phyloP scores from a whole-genome alignment of 2,888 invertebrate genomes.

The Norana najaformis region DNA sequence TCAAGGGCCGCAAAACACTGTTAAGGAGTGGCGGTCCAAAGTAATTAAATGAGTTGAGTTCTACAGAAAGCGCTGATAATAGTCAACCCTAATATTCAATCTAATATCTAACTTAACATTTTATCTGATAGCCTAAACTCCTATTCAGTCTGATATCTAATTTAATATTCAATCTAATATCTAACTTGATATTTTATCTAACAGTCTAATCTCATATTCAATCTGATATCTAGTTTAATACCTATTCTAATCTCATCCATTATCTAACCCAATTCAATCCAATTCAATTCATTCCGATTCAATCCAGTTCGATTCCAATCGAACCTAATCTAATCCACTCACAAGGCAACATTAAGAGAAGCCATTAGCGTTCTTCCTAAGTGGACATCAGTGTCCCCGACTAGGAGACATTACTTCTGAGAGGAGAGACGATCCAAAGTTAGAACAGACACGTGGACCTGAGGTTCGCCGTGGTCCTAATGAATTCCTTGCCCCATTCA shows the following conservation, averaged over 20 bases:
- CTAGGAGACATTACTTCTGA: not conserved
- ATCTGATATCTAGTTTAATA: not conserved
- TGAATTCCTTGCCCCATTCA: not conserved
- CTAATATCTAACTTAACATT: too few species aligned
- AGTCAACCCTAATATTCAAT: too few species aligned
- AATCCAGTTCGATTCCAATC: not conserved
- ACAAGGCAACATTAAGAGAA: not conserved
- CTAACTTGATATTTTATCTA: too few species aligned
- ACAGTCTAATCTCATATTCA: too few species aligned
- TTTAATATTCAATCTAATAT: too few species aligned
- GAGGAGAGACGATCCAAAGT: not conserved
- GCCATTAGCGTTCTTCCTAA: not conserved
- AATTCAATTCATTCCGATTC: not conserved
- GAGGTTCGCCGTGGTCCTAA: too few species aligned
- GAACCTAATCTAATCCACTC: not conserved
- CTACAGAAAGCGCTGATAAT: too few species aligned
- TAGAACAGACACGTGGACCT: not conserved
- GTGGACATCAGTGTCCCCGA: conserved; percentile 6
- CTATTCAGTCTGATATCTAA: too few species aligned
- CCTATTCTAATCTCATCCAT: not conserved
- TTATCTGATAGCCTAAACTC: too few species aligned
- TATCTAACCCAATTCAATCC: not conserved
- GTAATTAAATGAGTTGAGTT: too few species aligned
- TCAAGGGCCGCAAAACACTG: too few species aligned
- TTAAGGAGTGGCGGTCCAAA: too few species aligned